A percentile compares a stretch with the other conserved stretches of the same genome.
phyloP scores from a whole-genome alignment of 2,888 invertebrate genomes.

The Polydrusus pterygomalis region DNA sequence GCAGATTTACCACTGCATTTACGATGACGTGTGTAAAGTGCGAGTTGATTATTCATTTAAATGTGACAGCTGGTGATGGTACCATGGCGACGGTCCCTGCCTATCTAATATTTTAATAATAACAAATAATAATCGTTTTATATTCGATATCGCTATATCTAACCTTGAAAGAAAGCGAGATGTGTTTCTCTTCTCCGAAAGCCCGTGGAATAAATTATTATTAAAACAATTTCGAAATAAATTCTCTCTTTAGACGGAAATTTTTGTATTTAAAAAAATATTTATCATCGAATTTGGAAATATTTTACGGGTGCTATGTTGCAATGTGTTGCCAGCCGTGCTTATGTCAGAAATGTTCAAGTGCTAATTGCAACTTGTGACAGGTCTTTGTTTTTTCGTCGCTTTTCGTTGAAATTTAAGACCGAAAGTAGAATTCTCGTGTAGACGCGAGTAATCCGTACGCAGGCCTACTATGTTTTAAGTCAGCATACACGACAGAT shows the following conservation, averaged over 20 bases:
- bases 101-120: constrained; percentile 4
- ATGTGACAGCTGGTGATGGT: not conserved
- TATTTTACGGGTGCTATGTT: not conserved
- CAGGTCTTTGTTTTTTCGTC: constrained; percentile 16
- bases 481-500: too few relatives aligned
- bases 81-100: not conserved
- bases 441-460: constrained; percentile 5
- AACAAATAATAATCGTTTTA: constrained; percentile 11
- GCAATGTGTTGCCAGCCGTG: too few relatives aligned
- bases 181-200: constrained; percentile 34
- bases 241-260: not conserved
- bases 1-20: not conserved
- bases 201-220: constrained; percentile 12
- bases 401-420: constrained; percentile 35
- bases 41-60: too few relatives aligned
- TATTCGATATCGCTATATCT: constrained; percentile 23
- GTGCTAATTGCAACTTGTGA: constrained; percentile 20
- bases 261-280: not conserved
- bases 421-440: constrained; percentile 39
- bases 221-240: constrained; percentile 11
- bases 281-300: not conserved
- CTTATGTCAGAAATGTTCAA: constrained; percentile 1
- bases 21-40: too few relatives aligned
- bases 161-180: constrained; percentile 50
- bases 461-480: not conserved